These are phyloP conservation scores for Neria commutata DNA, from an alignment of 2,888 invertebrate genomes.

Conservation along the genomic window DNA sequence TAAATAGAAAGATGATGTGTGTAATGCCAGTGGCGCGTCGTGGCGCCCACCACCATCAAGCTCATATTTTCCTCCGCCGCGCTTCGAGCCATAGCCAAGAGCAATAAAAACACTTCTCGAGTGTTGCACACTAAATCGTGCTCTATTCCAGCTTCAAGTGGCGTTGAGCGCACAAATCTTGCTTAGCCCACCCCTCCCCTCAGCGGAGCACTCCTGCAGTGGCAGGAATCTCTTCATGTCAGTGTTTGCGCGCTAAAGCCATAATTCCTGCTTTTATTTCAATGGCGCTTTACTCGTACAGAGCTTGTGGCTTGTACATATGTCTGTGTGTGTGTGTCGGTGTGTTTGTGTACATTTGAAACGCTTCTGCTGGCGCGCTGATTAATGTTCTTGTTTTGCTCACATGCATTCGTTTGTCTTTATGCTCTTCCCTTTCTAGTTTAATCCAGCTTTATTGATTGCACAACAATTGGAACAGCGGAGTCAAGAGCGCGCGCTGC, in stretches of 20 bases:
- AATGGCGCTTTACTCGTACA: constrained; percentile 43
- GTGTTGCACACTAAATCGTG: too few species aligned
- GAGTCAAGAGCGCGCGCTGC: not conserved
- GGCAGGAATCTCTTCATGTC: constrained; percentile 1
- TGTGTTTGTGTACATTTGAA: constrained; percentile 30
- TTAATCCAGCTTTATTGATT: constrained; percentile 18
- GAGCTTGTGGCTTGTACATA: constrained; percentile 32
- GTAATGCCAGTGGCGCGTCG: too few species aligned
- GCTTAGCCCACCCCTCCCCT: too few species aligned
- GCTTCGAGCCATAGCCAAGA: too few species aligned
- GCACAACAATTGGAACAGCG: constrained; percentile 13
- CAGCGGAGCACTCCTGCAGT: too few species aligned
- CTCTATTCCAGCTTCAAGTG: too few species aligned
- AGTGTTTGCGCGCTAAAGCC: constrained; percentile 34
- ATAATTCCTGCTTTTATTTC: constrained; percentile 53
- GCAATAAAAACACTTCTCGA: too few species aligned
- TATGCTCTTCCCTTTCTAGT: constrained; percentile 7
- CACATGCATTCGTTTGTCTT: constrained; percentile 10
- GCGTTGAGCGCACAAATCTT: too few species aligned
- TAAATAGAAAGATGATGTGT: too few species aligned
- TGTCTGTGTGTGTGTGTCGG: constrained; percentile 26
- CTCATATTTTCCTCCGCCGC: too few species aligned
- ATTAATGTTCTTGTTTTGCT: constrained; percentile 42
- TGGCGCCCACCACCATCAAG: too few species aligned
- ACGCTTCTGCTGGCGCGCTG: constrained; percentile 39